Evolutionary conservation across 2,113 vertebrate genomes (phyloP).

Genomic region (Delphinapterus leucas): DNA sequence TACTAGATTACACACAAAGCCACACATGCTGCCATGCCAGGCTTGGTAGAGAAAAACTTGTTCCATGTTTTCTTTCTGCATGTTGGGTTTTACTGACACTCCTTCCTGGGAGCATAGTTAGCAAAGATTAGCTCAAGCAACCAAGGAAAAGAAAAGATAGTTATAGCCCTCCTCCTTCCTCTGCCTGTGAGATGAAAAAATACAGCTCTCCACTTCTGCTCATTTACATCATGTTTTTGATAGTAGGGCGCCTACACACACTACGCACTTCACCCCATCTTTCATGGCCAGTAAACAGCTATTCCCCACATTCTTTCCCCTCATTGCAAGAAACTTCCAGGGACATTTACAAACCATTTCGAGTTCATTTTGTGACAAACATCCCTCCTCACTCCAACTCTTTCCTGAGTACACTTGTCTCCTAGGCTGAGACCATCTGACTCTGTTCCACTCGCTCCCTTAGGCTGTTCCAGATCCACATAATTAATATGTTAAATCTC

Average conservation of each 20-base stretch:
- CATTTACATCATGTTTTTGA: background rate
- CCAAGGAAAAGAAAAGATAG: background rate
- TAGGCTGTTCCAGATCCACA: too few relatives aligned
- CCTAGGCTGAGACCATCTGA: background rate
- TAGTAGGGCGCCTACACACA: rapidly evolving
- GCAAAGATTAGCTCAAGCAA: background rate
- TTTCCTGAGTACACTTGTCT: rapidly evolving
- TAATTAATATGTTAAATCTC: background rate
- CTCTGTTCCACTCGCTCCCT: rapidly evolving
- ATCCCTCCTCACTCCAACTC: background rate
- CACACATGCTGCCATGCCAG: background rate
- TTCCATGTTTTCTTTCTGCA: background rate
- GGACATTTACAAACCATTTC: background rate
- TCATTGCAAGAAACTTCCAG: background rate
- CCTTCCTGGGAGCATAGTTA: background rate
- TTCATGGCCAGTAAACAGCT: background rate
- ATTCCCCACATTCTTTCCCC: rapidly evolving
- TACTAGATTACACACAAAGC: too few relatives aligned
- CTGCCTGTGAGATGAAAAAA: background rate
- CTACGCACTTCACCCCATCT: too few relatives aligned
- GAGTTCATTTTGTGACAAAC: background rate
- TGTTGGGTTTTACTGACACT: background rate
- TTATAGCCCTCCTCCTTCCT: background rate
- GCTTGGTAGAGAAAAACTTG: background rate
- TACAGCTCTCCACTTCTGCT: background rate